These are phyloP conservation scores for Augochlora pura DNA, from an alignment of 1,140 invertebrate species.

Conservation along the genomic window DNA sequence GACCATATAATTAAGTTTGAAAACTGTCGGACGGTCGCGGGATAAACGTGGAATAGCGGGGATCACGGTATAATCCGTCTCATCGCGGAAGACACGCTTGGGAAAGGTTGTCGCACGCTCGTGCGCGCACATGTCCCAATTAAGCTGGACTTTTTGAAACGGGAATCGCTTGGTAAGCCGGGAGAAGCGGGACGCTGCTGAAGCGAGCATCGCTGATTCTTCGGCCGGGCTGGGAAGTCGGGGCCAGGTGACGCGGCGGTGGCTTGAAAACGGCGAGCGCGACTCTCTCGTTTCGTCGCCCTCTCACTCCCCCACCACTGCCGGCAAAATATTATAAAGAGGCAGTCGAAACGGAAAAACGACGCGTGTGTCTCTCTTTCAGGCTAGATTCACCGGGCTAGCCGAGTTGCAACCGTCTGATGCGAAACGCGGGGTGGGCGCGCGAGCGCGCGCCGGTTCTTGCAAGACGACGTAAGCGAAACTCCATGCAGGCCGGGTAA, in stretches of 20 bases:
- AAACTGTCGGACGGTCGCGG: too few species aligned
- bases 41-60: too few species aligned
- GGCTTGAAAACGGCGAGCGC: not conserved
- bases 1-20: too few species aligned
- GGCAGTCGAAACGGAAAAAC: conserved; percentile 12
- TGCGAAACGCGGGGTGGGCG: not conserved
- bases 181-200: conserved; percentile 9
- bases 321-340: conserved; percentile 15
- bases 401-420: not conserved
- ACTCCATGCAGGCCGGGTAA: not conserved
- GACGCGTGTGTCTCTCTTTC: conserved; percentile 6
- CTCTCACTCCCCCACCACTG: too few species aligned
- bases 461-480: conserved; percentile 10
- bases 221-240: not conserved
- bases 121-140: conserved; percentile 14
- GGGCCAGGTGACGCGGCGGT: not conserved
- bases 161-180: not conserved
- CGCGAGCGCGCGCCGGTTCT: not conserved
- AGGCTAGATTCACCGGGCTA: conserved; percentile 14
- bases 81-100: not conserved
- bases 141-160: conserved; percentile 22
- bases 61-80: too few species aligned
- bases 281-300: too few species aligned
- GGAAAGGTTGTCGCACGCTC: not conserved
- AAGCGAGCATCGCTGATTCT: conserved; percentile 38